Base-by-base conservation (phyloP, 2,888 invertebrate genomes). In the Pristionchus fissidentatus region DNA sequence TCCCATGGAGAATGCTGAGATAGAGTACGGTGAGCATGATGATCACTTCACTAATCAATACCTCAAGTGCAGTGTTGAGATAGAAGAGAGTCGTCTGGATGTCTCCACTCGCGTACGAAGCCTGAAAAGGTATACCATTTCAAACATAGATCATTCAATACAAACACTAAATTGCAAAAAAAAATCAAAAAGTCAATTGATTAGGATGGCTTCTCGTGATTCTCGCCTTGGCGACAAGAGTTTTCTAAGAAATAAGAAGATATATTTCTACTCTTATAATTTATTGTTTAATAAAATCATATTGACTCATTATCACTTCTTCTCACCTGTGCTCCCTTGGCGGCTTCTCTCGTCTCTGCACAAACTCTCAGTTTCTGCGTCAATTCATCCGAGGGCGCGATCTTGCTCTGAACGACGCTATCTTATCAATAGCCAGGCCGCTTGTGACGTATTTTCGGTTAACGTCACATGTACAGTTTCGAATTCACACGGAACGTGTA, bases 71-170 rank as follows among this genome's bases (percentile, higher is more conserved):
- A 62, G 89, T 84, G 75, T 87, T 88, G n/a, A 96, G 92, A 75
- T 95, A 92, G 73, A 94, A 93, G 94, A 96, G 95, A 1, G 95
- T 95, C 84, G 94, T 94, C 84, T 93, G 93, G 92, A 93, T 94
- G 91, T 95, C 94, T 22, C 86, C 86, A 5, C 78, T 41, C 1
- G 85, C 85, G 57, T 84, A 86, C 29, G 85, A 84, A 2, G 70
- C 55, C 62, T 86, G 84, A 52, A 62, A 62, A 7, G 15, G 4
- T 19, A 49, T 49, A 15, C n/a, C n/a, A n/a, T n/a, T 52, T 15
- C 3, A 3, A 8, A 52, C n/a, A n/a, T 52, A 15, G 3, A 52
- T 4, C n/a, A 10, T 52, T 52, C 52, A 15, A 26, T 22, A 57
- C 10, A 57, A 26, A 5, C 10, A 26, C 22, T 55, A 26, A n/a